Conservation (phyloP, 1,140 invertebrate genomes). For the Dendroctonus ponderosae region DNA sequence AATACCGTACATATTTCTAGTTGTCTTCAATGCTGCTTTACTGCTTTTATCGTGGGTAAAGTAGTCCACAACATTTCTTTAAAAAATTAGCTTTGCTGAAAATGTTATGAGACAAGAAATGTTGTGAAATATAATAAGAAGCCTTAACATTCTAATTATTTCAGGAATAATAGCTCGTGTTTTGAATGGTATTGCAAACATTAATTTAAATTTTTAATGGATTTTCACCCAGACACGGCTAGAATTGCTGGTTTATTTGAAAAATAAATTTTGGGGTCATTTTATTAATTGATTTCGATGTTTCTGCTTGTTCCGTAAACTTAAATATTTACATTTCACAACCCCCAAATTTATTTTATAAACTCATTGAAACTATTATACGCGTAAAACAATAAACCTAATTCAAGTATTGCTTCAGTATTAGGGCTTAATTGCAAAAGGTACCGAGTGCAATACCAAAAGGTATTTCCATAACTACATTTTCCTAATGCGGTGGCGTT, state of each 20-base stretch:
- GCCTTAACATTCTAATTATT: neutral
- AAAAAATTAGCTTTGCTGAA: no score
- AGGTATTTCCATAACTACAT: constrained; percentile 4
- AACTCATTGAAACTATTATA: neutral
- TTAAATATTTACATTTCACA: constrained; percentile 19
- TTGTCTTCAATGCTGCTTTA: constrained; percentile 9
- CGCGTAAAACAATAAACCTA: neutral
- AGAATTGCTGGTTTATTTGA: constrained; percentile 2
- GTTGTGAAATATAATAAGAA: constrained; percentile 8
- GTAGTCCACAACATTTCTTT: constrained; percentile 15
- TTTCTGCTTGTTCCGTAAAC: neutral
- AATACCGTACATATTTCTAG: constrained; percentile 15
- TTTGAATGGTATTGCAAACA: neutral
- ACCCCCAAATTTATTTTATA: neutral
- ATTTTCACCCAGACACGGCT: neutral
- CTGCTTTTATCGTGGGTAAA: constrained; percentile 2
- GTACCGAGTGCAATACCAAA: constrained; percentile 3
- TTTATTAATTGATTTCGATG: neutral
- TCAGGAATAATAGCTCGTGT: constrained; percentile 2
- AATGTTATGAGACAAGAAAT: constrained; percentile 5
- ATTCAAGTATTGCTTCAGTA: neutral
- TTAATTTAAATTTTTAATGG: neutral
- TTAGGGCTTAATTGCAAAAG: constrained; percentile 10
- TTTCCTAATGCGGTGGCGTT: constrained; percentile 3
- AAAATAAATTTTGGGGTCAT: constrained; percentile 16